Base-by-base conservation (phyloP, 2,888 invertebrate genomes). In the Belgica antarctica region DNA sequence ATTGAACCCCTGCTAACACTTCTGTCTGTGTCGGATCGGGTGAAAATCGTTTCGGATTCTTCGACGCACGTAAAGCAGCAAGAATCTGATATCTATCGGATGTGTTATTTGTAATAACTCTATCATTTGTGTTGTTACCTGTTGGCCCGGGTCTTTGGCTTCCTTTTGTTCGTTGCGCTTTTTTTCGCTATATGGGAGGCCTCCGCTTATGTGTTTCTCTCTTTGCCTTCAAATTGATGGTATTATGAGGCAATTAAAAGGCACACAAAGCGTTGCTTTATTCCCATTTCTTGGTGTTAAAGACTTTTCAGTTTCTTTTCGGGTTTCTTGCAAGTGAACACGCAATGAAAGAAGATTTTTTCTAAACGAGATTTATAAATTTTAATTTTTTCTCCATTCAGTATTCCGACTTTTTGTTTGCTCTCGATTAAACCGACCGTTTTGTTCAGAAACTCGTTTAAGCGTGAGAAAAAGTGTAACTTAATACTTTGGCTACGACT, bases 31-130 rank as follows among this genome's bases (percentile, higher is more conserved):
- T 52, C 52, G 52, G 52, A 52, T 52, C 22, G 12, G 12, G 12
- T 5, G 34, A 31, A 31, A 5, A 31, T 22, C 25, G 7, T 62
- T 24, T 62, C 10, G 8, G 22, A 36, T 41, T 59, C 46, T 24
- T 65, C 24, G 47, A 65, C 65, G 65, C 65, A 65, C 65, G 65
- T 46, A 65, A 25, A 36, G 52, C n/a, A n/a, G n/a, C n/a, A n/a
- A 3, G 41, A 52, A 12, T 52, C 12, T n/a, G 62, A 34, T 34
- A 62, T 28, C 47, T 12, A 24, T 31, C 47, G 59, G 15, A 57
- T 52, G 47, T 68, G 68, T 68, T 68, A 68, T 57, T 68, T 68
- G 68, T 68, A 68, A 68, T 68, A 68, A 68, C 68, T 68, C 68
- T 68, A 68, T 68, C 68, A 68, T 68, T 68, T 68, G 8, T 57